Base-by-base conservation (phyloP, 2,888 invertebrate species). In the Copidosoma aretas region DNA sequence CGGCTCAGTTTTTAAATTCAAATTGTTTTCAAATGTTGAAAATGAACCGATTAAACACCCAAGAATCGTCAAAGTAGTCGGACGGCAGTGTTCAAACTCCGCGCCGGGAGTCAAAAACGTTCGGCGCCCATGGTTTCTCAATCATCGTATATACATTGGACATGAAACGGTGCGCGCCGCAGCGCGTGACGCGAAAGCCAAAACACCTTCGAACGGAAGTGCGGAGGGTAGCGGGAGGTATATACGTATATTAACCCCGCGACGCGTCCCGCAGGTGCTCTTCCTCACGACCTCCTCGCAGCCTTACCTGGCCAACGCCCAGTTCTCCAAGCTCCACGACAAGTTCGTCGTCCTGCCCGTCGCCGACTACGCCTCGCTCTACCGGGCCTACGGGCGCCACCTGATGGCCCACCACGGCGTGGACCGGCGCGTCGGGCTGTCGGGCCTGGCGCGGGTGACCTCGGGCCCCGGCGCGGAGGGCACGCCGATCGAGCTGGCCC, bases 251-350 rank as follows among this genome's bases (percentile, higher is more conserved):
- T 32, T 5, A 32, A 32, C 32, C 8, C n/a, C n/a, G n/a, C n/a
- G n/a, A n/a, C n/a, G n/a, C n/a, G n/a, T n/a, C n/a, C 10, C 39
- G 56, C 68, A 83, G 82, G 77, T 82, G 62, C 81, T 91, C 68
- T 85, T 94, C 46, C 83, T 94, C 71, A 92, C 91, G 17, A 88
- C 91, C 1, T 88, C 91, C 1, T 80, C 86, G 1, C 86, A 89
- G 75, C 93, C 94, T 0, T 91, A 79, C 68, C 79, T 76, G 65
- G 77, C 80, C n/a, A 52, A 60, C 46, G 72, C 73, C 24, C 79
- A 79, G 57, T 82, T 90, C 83, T 82, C 83, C 61, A 91, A 88
- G 81, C 82, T 85, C 1, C 90, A 88, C 79, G 87, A 90, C 67
- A 87, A 86, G 62, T 85, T 87, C 43, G 86, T 88, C 73, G 79